A percentile compares a stretch with the other conserved stretches of the same genome.
Evolutionary conservation across 37 sponge, comb jelly and placozoan species (phyloP).

Genomic region (Cliona cf. orientalis): DNA sequence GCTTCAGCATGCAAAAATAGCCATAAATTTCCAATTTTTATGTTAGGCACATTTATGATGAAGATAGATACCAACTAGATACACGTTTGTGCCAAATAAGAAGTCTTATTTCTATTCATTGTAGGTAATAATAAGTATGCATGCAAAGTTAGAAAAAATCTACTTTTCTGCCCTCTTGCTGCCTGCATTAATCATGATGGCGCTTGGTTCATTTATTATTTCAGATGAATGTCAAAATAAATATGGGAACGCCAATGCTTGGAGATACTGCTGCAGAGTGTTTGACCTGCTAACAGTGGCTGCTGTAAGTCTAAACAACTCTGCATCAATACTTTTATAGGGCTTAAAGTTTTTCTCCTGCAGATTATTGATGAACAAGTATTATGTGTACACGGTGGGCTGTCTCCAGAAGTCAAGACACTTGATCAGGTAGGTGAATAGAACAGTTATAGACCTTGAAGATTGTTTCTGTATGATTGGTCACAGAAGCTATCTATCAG

Average conservation of each 20-base stretch:
- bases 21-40: too few relatives aligned
- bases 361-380: constrained; percentile 98
- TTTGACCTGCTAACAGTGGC: constrained; percentile 99
- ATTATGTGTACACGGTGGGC: constrained; percentile 99
- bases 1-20: too few relatives aligned
- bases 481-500: too few relatives aligned
- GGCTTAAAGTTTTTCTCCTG: background rate
- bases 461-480: too few relatives aligned
- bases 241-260: constrained; percentile 99
- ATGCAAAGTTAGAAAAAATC: too few relatives aligned
- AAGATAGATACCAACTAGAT: background rate
- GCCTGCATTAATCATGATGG: too few relatives aligned
- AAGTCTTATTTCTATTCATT: too few relatives aligned
- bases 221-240: constrained; percentile 98
- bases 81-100: too few relatives aligned
- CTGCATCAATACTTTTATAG: background rate
- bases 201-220: background rate
- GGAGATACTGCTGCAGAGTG: constrained; percentile 95
- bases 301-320: constrained; percentile 98
- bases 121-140: too few relatives aligned
- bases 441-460: too few relatives aligned
- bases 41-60: too few relatives aligned
- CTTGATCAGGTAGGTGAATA: constrained; percentile 91
- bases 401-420: constrained; percentile 97
- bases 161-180: too few relatives aligned